These are phyloP conservation scores for Henicopernis longicauda DNA, from an alignment of 2,113 vertebrate genomes.

Conservation along the genomic window DNA sequence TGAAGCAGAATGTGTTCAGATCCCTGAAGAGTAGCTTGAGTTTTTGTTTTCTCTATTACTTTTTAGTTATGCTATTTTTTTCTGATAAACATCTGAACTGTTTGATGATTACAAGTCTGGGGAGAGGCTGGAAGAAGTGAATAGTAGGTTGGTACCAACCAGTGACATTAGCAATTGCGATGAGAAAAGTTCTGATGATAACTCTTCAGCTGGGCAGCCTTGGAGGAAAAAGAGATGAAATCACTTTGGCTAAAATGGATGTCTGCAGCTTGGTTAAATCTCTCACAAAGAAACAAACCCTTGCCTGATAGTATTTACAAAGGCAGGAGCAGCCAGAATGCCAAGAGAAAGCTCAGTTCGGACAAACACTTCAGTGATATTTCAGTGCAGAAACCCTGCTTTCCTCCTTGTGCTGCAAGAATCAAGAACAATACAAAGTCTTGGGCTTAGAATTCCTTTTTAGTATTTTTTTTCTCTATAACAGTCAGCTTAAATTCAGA, in stretches of 20 bases:
- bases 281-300: slow-evolving; percentile 11
- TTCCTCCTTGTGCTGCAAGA: not conserved
- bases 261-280: slow-evolving; percentile 19
- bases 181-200: slow-evolving; percentile 11
- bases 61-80: not conserved
- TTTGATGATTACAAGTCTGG: not conserved
- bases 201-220: slow-evolving; percentile 34
- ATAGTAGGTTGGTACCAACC: not conserved
- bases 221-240: slow-evolving; percentile 53
- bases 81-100: not conserved
- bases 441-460: not conserved
- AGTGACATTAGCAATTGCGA: not conserved
- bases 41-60: not conserved
- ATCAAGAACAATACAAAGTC: not conserved
- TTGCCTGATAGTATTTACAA: slow-evolving; percentile 38
- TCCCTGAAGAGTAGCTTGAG: not conserved
- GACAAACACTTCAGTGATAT: not conserved
- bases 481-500: not conserved
- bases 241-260: slow-evolving; percentile 44
- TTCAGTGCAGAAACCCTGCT: not conserved
- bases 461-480: not conserved
- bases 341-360: not conserved
- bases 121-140: not conserved
- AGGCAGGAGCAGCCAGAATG: not conserved
- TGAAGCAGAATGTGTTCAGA: not conserved